Percentiles rank a stretch among this genome's conserved stretches.
phyloP scores from a whole-genome alignment of 2,888 invertebrate genomes.

The Dastarcus helophoroides region DNA sequence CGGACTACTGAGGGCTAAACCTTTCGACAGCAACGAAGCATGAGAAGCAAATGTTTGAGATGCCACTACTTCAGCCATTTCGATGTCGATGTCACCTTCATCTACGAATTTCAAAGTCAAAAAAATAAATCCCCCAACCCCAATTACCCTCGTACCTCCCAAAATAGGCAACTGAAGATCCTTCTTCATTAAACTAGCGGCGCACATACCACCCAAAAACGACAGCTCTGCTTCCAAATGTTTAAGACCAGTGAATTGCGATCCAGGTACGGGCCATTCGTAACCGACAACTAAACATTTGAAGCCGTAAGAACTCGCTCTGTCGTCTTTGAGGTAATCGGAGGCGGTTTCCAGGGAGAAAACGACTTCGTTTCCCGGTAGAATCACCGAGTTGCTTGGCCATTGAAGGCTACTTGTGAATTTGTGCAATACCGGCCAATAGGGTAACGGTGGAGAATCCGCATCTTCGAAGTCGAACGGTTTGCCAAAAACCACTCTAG shows the following conservation, averaged over 20 bases:
- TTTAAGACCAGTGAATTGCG: slow-evolving; percentile 43
- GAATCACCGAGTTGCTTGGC: slow-evolving; percentile 74
- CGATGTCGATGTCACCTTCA: slow-evolving; percentile 59
- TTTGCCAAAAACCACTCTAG: slow-evolving; percentile 19
- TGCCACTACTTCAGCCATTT: slow-evolving; percentile 59
- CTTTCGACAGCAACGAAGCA: slow-evolving; percentile 71
- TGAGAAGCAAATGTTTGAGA: slow-evolving; percentile 46
- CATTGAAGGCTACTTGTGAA: slow-evolving; percentile 62
- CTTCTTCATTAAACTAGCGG: slow-evolving; percentile 77
- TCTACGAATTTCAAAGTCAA: slow-evolving; percentile 30
- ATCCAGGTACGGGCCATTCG: slow-evolving; percentile 55
- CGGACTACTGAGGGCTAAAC: slow-evolving; percentile 76
- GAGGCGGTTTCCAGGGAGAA: slow-evolving; percentile 94
- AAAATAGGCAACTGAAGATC: slow-evolving; percentile 57
- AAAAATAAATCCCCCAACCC: not conserved
- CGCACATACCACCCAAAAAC: slow-evolving; percentile 84
- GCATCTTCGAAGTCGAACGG: slow-evolving; percentile 24
- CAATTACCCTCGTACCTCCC: slow-evolving; percentile 35
- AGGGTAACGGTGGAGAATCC: slow-evolving; percentile 34
- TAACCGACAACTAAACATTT: slow-evolving; percentile 72
- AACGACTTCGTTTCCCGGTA: slow-evolving; percentile 89
- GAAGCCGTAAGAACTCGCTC: slow-evolving; percentile 67
- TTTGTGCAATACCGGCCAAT: slow-evolving; percentile 56
- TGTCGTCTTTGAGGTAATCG: slow-evolving; percentile 85
- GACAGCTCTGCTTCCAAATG: slow-evolving; percentile 83